Evolutionary conservation across 2,113 vertebrate genomes (phyloP).

Genomic region (Puntigrus tetrazona): DNA sequence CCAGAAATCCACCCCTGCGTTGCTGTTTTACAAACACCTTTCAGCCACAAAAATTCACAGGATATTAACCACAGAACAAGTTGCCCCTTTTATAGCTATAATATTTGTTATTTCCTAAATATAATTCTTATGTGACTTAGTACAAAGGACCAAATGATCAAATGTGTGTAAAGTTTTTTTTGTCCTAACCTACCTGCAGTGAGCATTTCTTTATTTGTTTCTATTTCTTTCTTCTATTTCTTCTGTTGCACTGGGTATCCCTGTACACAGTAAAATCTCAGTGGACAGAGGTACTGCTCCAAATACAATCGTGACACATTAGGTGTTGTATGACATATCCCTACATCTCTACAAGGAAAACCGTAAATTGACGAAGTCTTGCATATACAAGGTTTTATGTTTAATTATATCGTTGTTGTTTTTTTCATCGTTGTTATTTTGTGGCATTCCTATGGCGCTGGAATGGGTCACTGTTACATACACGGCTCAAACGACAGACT

Average conservation of each 20-base stretch:
- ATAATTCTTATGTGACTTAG: background rate
- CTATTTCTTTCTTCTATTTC: too few species aligned
- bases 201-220: background rate
- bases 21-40: background rate
- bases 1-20: background rate
- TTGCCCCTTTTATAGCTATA: background rate
- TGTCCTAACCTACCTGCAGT: background rate
- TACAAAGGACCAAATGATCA: background rate
- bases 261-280: background rate
- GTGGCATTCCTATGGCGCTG: background rate
- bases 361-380: background rate
- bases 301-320: too few species aligned
- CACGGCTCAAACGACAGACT: background rate
- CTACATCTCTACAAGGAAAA: background rate
- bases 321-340: background rate
- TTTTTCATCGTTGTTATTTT: background rate
- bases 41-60: background rate
- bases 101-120: background rate
- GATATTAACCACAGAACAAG: background rate
- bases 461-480: background rate
- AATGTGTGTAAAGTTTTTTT: background rate
- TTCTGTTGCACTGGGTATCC: background rate
- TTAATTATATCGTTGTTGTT: background rate
- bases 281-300: background rate
- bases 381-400: background rate